Evolutionary conservation across 2,113 vertebrate species (phyloP), one percentile per base, ranked within the genome.

Genomic region (Microtus richardsoni): DNA sequence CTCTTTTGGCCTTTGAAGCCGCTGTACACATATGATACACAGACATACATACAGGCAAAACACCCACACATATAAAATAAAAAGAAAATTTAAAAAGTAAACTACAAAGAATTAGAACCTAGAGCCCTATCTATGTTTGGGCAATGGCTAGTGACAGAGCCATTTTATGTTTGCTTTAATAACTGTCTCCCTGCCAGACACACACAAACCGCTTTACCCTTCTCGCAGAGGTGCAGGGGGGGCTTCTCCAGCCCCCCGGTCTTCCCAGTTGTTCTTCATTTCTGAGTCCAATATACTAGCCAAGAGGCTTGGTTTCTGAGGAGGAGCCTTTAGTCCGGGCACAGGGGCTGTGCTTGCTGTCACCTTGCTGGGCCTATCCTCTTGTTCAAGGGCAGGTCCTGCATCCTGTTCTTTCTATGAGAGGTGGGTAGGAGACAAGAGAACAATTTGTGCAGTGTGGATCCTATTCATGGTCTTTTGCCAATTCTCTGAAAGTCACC

Each of bases 181-280:
- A 11, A 66, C 28, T 41, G 7, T 22, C 36, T 22, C 44, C 24
- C 19, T 19, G 36, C 33, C 1, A 4, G 5, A 83, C 11, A 83
- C 62, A 73, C 33, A 41, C 19, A 41, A 39, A 60, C 30, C 4
- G 3, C 10, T 54, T 66, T 13, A 24, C 12, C 41, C 33, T 94
- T 49, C 98, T 99, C 90, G 98, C 98, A 96, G 1, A 94, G 97
- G 70, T 7, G 7, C 80, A 36, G 75, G 83, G 44, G 94, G 52
- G 2, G 82, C 80, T 60, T 98, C 98, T 70, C 96, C 94, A 92
- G 96, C 44, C 17, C 91, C 97, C 98, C 94, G 95, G 24, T 98
- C 97, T 73, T 87, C 52, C 75, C 33, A 70, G 66, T 82, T 97
- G 93, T 13, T 98, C 94, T 97, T 98, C 95, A 96, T 54, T 58